Evolutionary conservation across 2,888 invertebrate genomes (phyloP).

Genomic region (Synanthedon tipuliformis): DNA sequence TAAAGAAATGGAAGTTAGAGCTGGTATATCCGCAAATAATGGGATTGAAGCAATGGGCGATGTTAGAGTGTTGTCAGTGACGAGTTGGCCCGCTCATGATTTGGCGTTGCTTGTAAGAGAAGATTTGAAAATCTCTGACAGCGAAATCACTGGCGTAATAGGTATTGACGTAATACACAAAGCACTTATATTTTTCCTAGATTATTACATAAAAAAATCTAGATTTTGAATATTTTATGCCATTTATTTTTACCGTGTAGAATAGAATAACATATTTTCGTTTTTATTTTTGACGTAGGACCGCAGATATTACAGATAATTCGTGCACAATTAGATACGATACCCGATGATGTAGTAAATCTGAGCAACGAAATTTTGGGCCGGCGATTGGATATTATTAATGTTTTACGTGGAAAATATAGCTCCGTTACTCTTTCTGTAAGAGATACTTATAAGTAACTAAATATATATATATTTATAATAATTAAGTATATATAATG

Average conservation of each 20-base stretch:
- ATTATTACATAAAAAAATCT: neutral
- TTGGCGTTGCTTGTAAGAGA: slow-evolving; percentile 37
- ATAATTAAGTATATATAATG: too few species aligned
- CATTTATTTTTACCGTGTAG: neutral
- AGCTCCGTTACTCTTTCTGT: slow-evolving; percentile 8
- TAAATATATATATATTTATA: too few species aligned
- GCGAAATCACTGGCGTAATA: slow-evolving; percentile 20
- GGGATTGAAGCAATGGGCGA: slow-evolving; percentile 37
- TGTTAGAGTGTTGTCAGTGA: slow-evolving; percentile 47
- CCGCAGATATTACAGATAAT: slow-evolving; percentile 40
- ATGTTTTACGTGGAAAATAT: slow-evolving; percentile 32
- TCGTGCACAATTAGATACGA: slow-evolving; percentile 31
- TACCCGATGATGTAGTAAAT: slow-evolving; percentile 40
- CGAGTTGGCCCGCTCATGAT: slow-evolving; percentile 48
- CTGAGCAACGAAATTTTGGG: slow-evolving; percentile 44
- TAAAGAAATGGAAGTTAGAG: slow-evolving; percentile 39
- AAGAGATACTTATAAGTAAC: neutral
- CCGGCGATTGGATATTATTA: slow-evolving; percentile 42
- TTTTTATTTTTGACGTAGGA: slow-evolving; percentile 16
- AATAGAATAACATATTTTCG: neutral
- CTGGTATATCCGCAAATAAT: slow-evolving; percentile 15
- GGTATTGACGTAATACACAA: slow-evolving; percentile 21
- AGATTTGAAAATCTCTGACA: neutral
- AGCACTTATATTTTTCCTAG: neutral
- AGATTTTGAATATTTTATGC: neutral